Conservation (phyloP, 2,797 vertebrate genomes). For the Thaleichthys pacificus region DNA sequence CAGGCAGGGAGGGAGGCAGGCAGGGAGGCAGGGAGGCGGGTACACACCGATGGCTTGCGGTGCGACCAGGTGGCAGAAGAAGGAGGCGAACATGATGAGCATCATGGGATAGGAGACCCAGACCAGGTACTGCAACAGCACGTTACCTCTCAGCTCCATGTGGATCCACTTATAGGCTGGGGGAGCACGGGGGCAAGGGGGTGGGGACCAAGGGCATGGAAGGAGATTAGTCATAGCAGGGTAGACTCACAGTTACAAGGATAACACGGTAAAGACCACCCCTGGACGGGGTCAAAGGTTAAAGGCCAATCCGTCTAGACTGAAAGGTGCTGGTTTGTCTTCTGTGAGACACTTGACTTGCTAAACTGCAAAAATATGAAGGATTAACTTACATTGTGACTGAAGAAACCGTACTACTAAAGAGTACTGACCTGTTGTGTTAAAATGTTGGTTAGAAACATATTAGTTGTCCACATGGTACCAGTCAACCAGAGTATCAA, state of each 20-base stretch:
- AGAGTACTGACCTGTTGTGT: too few relatives aligned
- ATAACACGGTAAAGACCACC: background rate
- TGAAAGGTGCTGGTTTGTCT: background rate
- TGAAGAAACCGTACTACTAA: too few relatives aligned
- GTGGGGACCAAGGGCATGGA: constrained; percentile 1
- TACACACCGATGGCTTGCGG: constrained; percentile 92
- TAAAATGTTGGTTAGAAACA: too few relatives aligned
- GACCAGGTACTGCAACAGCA: constrained; percentile 86
- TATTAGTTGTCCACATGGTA: too few relatives aligned
- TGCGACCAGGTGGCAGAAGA: constrained; percentile 92
- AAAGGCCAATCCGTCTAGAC: background rate
- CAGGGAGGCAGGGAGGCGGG: background rate
- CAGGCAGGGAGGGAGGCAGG: background rate
- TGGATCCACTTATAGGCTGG: constrained; percentile 94
- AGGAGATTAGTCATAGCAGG: background rate
- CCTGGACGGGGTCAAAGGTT: background rate
- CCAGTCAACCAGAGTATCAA: too few relatives aligned
- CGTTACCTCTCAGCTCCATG: constrained; percentile 75
- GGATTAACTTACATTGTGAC: too few relatives aligned
- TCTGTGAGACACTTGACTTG: too few relatives aligned
- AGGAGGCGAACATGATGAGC: constrained; percentile 90
- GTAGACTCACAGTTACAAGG: background rate
- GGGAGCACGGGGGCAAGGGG: background rate
- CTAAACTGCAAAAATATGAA: too few relatives aligned
- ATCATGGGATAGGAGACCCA: constrained; percentile 89